phyloP scores from a whole-genome alignment of 37 sponge, comb jelly and placozoan genomes.

The Corticium candelabrum region DNA sequence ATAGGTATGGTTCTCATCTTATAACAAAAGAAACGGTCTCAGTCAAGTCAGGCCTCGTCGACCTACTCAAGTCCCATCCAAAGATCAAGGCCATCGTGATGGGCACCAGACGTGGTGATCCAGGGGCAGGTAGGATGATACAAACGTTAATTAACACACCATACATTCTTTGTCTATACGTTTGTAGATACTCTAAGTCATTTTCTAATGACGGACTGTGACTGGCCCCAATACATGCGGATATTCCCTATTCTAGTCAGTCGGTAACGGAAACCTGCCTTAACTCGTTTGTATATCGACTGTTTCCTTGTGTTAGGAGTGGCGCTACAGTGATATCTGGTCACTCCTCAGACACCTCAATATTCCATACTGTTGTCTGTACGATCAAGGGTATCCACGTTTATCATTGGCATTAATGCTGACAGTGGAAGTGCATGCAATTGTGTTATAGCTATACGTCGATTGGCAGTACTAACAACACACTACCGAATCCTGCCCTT shows the following conservation, averaged over 20 bases:
- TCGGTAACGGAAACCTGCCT: too few species aligned
- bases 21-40: too few species aligned
- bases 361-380: slow-evolving; percentile 81
- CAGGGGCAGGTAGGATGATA: too few species aligned
- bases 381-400: slow-evolving; percentile 83
- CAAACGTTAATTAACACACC: too few species aligned
- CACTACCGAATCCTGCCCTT: slow-evolving; percentile 70
- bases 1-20: too few species aligned
- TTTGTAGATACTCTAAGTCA: slow-evolving; percentile 30
- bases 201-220: slow-evolving; percentile 60
- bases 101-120: slow-evolving; percentile 87
- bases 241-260: slow-evolving; percentile 72
- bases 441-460: slow-evolving; percentile 98
- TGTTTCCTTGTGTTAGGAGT: too few species aligned
- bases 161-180: too few species aligned
- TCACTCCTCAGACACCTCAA: slow-evolving; percentile 38
- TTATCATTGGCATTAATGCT: too few species aligned
- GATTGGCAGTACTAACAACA: slow-evolving; percentile 58
- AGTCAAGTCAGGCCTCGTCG: too few species aligned
- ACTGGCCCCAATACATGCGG: slow-evolving; percentile 86
- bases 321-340: slow-evolving; percentile 86
- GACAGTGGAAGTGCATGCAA: too few species aligned
- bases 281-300: too few species aligned
- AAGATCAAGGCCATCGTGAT: slow-evolving; percentile 71
- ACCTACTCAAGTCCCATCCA: slow-evolving; percentile 37